These are phyloP conservation scores for Pyrgus malvae DNA, from an alignment of 2,888 invertebrate species.

Conservation along the genomic window DNA sequence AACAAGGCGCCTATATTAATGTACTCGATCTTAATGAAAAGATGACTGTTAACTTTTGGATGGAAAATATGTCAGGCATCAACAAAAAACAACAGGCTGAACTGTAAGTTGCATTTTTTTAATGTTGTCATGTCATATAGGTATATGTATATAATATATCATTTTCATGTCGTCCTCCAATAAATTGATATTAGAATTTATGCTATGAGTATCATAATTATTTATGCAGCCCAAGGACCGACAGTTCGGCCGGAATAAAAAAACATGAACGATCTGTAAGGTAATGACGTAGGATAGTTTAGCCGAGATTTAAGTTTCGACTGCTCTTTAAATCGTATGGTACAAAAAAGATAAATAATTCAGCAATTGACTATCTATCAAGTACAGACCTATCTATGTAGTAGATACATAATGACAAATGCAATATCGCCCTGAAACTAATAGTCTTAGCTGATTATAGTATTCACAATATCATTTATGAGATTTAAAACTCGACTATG, in stretches of 20 bases:
- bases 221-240: slow-evolving; percentile 25
- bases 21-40: slow-evolving; percentile 73
- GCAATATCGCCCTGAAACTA: too few species aligned
- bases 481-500: too few species aligned
- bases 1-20: slow-evolving; percentile 72
- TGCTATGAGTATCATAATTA: slow-evolving; percentile 5
- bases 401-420: too few species aligned
- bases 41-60: slow-evolving; percentile 69
- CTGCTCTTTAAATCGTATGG: too few species aligned
- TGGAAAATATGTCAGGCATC: slow-evolving; percentile 78
- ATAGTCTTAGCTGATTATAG: too few species aligned
- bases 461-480: too few species aligned
- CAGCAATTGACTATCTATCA: too few species aligned
- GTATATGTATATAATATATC: too few species aligned
- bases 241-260: slow-evolving; percentile 23
- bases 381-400: too few species aligned
- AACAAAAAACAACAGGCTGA: slow-evolving; percentile 79
- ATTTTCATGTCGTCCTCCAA: not conserved
- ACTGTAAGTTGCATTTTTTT: slow-evolving; percentile 66
- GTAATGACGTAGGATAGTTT: slow-evolving; percentile 11
- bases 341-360: too few species aligned
- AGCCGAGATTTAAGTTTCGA: not conserved
- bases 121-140: too few species aligned
- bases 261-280: slow-evolving; percentile 25
- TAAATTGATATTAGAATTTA: slow-evolving; percentile 2